Base-by-base conservation (phyloP, 1,140 invertebrate species). In the Cheumatopsyche charites region DNA sequence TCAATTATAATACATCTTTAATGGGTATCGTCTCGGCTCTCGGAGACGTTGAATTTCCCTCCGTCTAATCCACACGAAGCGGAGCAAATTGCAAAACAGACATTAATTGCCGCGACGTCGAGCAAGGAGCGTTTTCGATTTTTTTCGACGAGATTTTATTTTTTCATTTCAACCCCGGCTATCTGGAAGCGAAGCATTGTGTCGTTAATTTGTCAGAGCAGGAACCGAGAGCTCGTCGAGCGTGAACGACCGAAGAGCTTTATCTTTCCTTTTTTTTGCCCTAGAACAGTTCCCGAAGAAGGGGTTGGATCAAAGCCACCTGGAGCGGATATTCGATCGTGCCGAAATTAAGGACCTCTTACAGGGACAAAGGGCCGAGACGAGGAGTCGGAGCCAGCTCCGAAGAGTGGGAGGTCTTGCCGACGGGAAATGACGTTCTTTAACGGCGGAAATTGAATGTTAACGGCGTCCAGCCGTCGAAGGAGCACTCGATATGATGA, bases 361-460 rank as follows among this genome's bases (percentile, higher is more conserved):
- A 15, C 29, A 41, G 29, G 36, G 43, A 47, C 36, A 42, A 43
- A 43, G 17, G 36, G 15, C 19, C 17, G 26, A n/a, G 26, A 21
- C 26, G 62, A 65, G 61, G 43, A 62, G 42, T 17, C 29, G 25
- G 45, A 29, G 25, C 13, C 13, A n/a, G 7, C 12, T n/a, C 13
- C 23, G 12, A 41, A 26, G 13, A 25, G 36, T 23, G 36, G 23
- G 23, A 42, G 58, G 23, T 62, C 68, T 21, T 11, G 62, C 26
- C 47, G 23, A 70, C 71, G 71, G 73, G 74, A 75, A 75, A 75
- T 75, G 74, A 75, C 63, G 71, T 73, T 75, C 74, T 75, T 71
- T 67, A 75, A 72, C 71, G 45, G 71, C 74, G 74, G 74, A 75
- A 75, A 75, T 75, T 75, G 74, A 75, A 75, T 75, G 71, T 70